Conservation (phyloP, 2,888 invertebrate species). For the Chesias legatella region DNA sequence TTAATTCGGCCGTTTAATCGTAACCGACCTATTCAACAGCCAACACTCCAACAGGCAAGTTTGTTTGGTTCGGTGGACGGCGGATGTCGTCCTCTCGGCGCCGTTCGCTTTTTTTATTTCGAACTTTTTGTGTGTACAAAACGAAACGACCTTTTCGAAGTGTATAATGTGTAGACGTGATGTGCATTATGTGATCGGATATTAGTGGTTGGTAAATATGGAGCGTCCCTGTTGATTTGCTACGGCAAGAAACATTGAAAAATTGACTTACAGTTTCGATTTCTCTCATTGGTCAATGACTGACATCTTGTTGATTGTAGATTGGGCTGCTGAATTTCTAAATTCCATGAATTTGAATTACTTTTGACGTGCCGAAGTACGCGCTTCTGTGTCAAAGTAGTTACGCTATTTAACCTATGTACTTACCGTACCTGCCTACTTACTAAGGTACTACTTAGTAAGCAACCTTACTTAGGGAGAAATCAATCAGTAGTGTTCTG, state of each 20-base stretch:
- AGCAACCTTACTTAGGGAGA: too few relatives aligned
- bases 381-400: too few relatives aligned
- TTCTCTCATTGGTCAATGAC: conserved; percentile 33
- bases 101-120: conserved; percentile 43
- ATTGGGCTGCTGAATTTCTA: neutral
- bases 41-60: conserved; percentile 40
- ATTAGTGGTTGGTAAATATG: conserved; percentile 35
- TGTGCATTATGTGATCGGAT: conserved; percentile 44
- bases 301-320: conserved; percentile 8
- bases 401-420: too few relatives aligned
- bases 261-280: conserved; percentile 48
- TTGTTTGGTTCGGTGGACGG: conserved; percentile 62
- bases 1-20: conserved; percentile 46
- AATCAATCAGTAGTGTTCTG: too few relatives aligned
- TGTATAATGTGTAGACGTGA: conserved; percentile 53
- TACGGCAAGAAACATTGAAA: conserved; percentile 39
- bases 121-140: conserved; percentile 55
- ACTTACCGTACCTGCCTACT: neutral
- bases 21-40: conserved; percentile 13
- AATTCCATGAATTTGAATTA: too few relatives aligned
- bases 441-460: neutral
- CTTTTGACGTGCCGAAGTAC: too few relatives aligned
- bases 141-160: conserved; percentile 50
- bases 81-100: conserved; percentile 57
- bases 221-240: conserved; percentile 33